phyloP scores from a whole-genome alignment of 92 coral and sea anemone species.

The Zoanthus gigantus region DNA sequence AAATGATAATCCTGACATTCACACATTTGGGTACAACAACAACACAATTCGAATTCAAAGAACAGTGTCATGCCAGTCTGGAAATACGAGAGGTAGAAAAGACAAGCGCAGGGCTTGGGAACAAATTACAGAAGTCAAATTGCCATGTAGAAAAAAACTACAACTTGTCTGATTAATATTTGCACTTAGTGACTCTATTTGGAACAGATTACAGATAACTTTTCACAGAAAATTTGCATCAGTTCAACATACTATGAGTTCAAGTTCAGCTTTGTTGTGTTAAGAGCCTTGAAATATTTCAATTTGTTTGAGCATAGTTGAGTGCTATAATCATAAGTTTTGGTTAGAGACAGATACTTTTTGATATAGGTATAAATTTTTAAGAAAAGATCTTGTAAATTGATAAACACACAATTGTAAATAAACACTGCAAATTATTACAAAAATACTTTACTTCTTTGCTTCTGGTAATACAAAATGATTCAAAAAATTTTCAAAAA shows the following conservation, averaged over 20 bases:
- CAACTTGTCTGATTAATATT: conserved; percentile 2
- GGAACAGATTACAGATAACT: not conserved
- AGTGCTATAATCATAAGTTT: not conserved
- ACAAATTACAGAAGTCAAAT: conserved; percentile 55
- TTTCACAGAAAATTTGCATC: not conserved
- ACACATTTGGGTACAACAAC: conserved; percentile 54
- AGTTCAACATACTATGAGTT: not conserved
- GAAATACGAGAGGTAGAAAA: conserved; percentile 62
- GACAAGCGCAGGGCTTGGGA: conserved; percentile 63
- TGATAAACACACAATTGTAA: not conserved
- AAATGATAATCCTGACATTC: conserved; percentile 63
- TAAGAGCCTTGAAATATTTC: not conserved
- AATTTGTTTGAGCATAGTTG: not conserved
- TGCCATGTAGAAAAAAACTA: conserved; percentile 57
- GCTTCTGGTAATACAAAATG: no score
- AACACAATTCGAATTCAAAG: conserved; percentile 64
- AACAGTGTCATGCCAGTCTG: conserved; percentile 64
- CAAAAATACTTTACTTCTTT: no score
- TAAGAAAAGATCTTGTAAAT: not conserved
- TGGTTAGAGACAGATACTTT: not conserved
- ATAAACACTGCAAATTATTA: no score
- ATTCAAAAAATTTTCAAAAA: not conserved
- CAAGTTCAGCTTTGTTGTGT: not conserved
- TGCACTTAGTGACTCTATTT: not conserved
- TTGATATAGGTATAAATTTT: not conserved